phyloP scores from a whole-genome alignment of 2,113 vertebrate species.

The Ellobius talpinus region DNA sequence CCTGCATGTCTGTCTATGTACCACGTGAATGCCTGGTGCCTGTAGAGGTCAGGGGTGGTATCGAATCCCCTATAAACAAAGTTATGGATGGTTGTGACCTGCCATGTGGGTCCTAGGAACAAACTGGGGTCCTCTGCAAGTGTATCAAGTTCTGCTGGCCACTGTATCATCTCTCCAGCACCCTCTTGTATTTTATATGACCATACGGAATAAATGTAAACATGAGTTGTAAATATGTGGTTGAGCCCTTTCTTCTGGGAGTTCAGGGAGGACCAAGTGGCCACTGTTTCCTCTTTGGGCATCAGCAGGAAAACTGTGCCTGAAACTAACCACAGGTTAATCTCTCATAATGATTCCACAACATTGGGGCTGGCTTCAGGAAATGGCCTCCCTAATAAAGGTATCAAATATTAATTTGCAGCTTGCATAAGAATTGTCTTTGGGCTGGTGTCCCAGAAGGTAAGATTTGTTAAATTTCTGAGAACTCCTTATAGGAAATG shows the following conservation, averaged over 20 bases:
- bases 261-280: neutral
- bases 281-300: neutral
- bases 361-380: neutral
- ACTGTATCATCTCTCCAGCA: neutral
- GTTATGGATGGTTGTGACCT: neutral
- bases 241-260: neutral
- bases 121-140: neutral
- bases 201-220: neutral
- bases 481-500: conserved; percentile 22
- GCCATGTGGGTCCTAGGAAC: neutral
- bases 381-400: conserved; percentile 7
- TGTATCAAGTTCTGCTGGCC: neutral
- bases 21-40: neutral
- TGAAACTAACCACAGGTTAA: neutral
- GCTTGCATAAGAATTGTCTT: neutral
- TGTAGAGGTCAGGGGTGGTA: neutral
- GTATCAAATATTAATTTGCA: conserved; percentile 56
- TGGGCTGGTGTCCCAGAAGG: neutral
- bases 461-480: conserved; percentile 6
- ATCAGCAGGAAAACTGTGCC: neutral
- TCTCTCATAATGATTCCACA: neutral
- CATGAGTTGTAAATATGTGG: neutral
- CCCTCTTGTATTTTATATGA: neutral
- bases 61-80: neutral
- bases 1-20: neutral